A percentile compares a stretch with the other conserved stretches of the same genome.
These are phyloP conservation scores for Oreortyx pictus DNA, from an alignment of 2,797 vertebrate genomes.

Conservation along the genomic window DNA sequence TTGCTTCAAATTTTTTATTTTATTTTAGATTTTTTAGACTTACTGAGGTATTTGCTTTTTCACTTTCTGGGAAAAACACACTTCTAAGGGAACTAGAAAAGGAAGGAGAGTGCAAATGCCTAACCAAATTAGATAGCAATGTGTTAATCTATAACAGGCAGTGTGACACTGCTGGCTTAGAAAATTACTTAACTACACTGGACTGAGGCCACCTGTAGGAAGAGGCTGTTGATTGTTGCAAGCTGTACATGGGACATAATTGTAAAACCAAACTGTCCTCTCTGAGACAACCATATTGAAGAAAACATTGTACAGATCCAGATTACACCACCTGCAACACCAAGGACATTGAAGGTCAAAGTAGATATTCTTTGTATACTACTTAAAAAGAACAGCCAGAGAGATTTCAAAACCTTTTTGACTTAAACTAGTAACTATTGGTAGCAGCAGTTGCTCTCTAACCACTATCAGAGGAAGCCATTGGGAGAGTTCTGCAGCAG, in stretches of 20 bases:
- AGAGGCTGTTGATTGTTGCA: background rate
- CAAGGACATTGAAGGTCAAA: background rate
- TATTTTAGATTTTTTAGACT: background rate
- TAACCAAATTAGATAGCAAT: background rate
- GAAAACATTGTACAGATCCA: background rate
- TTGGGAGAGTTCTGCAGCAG: conserved; percentile 12
- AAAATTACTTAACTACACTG: background rate
- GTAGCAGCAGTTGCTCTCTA: background rate
- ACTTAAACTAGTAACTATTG: background rate
- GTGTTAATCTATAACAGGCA: background rate
- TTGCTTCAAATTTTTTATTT: background rate
- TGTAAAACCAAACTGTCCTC: background rate
- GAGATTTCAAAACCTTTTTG: background rate
- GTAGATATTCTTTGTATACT: background rate
- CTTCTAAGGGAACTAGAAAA: background rate
- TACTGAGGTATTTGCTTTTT: background rate
- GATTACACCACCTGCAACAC: background rate
- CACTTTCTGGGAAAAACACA: background rate
- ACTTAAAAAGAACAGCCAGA: background rate
- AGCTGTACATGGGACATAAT: background rate
- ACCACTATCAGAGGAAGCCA: background rate
- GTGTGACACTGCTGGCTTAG: background rate
- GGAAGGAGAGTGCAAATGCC: background rate
- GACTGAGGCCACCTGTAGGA: fast-evolving
- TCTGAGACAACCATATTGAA: background rate